phyloP scores from a whole-genome alignment of 2,888 invertebrate species.

The Pristionchus maxplancki region DNA sequence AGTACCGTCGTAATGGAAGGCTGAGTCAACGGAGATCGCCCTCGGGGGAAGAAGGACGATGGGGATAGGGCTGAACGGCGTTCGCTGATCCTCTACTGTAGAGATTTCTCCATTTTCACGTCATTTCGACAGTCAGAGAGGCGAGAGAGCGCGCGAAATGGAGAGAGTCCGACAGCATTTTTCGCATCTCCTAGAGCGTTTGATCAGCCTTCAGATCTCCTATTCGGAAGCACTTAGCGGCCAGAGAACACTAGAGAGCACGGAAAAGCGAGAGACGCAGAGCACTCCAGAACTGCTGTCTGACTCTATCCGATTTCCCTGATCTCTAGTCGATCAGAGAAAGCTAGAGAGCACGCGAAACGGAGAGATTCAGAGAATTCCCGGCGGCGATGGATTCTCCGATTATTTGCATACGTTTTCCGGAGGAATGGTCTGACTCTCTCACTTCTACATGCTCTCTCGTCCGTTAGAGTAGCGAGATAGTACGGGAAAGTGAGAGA shows the following conservation, averaged over 20 bases:
- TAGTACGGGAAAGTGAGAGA: too few relatives aligned
- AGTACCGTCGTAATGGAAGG: conserved; percentile 11
- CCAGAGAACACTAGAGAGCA: neutral
- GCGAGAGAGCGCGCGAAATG: too few relatives aligned
- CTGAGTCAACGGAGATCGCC: conserved; percentile 1
- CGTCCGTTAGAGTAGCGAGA: too few relatives aligned
- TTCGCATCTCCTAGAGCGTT: neutral
- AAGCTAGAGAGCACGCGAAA: neutral
- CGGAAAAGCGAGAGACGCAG: neutral
- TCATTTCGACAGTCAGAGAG: too few relatives aligned
- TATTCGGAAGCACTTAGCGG: neutral
- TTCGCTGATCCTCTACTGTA: neutral
- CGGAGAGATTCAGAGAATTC: neutral
- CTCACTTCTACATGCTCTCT: too few relatives aligned
- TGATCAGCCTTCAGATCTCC: neutral
- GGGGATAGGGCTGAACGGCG: neutral
- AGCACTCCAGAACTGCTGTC: too few relatives aligned
- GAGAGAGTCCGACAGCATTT: too few relatives aligned
- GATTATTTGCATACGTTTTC: neutral
- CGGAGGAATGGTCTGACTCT: too few relatives aligned
- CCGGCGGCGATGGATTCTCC: neutral
- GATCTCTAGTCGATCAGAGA: neutral
- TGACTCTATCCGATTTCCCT: too few relatives aligned
- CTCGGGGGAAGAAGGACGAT: neutral
- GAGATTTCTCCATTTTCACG: too few relatives aligned